Evolutionary conservation across 2,888 invertebrate genomes (phyloP).

Genomic region (Actias luna): DNA sequence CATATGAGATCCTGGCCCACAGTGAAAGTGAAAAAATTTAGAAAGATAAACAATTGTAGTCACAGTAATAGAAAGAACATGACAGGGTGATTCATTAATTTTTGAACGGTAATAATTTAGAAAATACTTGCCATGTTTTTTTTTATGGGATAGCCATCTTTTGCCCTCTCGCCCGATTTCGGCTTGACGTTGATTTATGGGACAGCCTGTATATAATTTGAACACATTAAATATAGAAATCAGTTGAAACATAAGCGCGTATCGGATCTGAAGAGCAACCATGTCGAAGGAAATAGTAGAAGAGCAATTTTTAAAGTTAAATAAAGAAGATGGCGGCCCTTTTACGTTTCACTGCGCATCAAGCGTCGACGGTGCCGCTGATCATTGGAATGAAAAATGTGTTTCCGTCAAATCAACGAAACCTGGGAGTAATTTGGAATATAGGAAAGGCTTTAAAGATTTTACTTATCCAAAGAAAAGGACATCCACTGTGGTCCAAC

Average conservation of each 20-base stretch:
- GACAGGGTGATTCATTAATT: no score
- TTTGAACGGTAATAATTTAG: no score
- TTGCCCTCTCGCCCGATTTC: no score
- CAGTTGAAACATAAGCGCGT: not conserved
- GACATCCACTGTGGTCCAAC: constrained; percentile 46
- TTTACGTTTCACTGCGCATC: constrained; percentile 47
- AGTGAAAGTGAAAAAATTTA: no score
- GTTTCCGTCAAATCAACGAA: no score
- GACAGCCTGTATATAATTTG: not conserved
- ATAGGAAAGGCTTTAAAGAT: constrained; percentile 16
- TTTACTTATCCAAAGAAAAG: constrained; percentile 31
- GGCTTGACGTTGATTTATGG: not conserved
- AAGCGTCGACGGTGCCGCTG: constrained; percentile 39
- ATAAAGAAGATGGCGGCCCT: constrained; percentile 54
- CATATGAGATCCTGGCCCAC: no score
- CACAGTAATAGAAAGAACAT: no score
- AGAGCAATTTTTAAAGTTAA: constrained; percentile 48
- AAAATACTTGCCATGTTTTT: no score
- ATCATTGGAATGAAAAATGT: constrained; percentile 60
- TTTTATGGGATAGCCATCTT: no score
- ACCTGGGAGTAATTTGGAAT: constrained; percentile 50
- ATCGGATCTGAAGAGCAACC: constrained; percentile 25
- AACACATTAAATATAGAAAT: not conserved
- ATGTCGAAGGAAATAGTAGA: constrained; percentile 58
- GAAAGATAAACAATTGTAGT: no score